These are phyloP conservation scores for Campoletis sonorensis DNA, from an alignment of 1,140 invertebrate species.

Conservation along the genomic window DNA sequence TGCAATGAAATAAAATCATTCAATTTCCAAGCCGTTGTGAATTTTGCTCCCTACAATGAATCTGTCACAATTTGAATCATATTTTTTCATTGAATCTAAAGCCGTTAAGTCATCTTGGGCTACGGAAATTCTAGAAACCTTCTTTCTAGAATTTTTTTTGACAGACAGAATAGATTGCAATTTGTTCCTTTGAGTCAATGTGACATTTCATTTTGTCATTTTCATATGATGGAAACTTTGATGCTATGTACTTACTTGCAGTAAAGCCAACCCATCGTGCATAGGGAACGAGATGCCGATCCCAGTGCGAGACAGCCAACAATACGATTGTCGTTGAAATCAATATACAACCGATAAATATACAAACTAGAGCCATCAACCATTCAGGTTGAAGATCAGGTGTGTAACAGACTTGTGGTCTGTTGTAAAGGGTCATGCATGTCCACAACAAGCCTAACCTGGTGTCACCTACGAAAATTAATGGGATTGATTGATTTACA, in stretches of 20 bases:
- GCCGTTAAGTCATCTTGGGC: too few species aligned
- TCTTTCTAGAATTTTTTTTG: too few species aligned
- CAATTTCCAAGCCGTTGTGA: too few species aligned
- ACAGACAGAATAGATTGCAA: too few species aligned
- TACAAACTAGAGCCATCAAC: slow-evolving; percentile 92
- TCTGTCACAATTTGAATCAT: too few species aligned
- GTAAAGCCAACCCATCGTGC: slow-evolving; percentile 97
- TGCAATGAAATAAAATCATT: slow-evolving; percentile 76
- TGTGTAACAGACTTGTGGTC: slow-evolving; percentile 91
- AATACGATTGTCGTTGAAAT: slow-evolving; percentile 94
- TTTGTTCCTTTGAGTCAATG: too few species aligned
- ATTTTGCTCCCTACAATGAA: too few species aligned
- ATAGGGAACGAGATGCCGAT: slow-evolving; percentile 92
- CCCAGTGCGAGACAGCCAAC: slow-evolving; percentile 92
- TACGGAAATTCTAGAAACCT: too few species aligned
- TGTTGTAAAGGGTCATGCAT: slow-evolving; percentile 93
- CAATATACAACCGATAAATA: slow-evolving; percentile 94
- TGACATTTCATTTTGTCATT: too few species aligned
- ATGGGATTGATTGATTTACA: neutral
- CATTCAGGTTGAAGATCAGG: slow-evolving; percentile 93
- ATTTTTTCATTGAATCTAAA: too few species aligned
- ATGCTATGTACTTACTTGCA: slow-evolving; percentile 84
- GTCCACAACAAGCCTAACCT: slow-evolving; percentile 94
- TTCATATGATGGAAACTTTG: neutral
- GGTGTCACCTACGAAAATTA: slow-evolving; percentile 84